Conservation (phyloP, 1,140 invertebrate genomes). For the Achroia grisella region DNA sequence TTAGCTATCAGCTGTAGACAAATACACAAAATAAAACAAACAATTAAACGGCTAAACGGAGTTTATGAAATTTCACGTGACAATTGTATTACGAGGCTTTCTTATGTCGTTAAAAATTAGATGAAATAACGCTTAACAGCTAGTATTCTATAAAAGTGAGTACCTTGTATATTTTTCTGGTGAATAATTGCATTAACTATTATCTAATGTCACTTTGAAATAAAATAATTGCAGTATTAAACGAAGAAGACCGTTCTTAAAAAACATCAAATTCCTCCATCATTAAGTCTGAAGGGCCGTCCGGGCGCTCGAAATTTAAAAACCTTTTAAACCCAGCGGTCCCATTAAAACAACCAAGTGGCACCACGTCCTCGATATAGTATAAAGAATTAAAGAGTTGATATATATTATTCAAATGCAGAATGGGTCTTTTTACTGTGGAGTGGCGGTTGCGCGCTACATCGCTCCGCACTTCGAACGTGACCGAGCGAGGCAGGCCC, state of each 20-base stretch:
- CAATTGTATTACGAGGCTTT: no score
- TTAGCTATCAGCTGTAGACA: no score
- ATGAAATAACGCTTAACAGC: no score
- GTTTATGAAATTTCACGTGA: no score
- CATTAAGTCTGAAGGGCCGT: slow-evolving; percentile 1
- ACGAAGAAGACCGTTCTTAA: not conserved
- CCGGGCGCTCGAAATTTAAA: not conserved
- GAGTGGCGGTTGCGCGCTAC: slow-evolving; percentile 61
- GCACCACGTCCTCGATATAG: slow-evolving; percentile 13
- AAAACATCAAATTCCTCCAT: slow-evolving; percentile 4
- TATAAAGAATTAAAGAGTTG: slow-evolving; percentile 48
- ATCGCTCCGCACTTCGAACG: slow-evolving; percentile 66
- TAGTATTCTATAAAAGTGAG: slow-evolving; percentile 16
- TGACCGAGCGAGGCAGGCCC: slow-evolving; percentile 41
- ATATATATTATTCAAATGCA: slow-evolving; percentile 61
- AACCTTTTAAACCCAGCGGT: not conserved
- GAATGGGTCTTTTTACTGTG: slow-evolving; percentile 48
- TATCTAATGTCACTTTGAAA: no score
- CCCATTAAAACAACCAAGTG: slow-evolving; percentile 8
- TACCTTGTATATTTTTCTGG: no score
- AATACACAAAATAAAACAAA: no score
- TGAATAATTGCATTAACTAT: not conserved
- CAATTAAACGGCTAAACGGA: no score
- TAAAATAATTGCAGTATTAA: not conserved
- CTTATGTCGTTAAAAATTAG: no score